These are phyloP conservation scores for Scrobipalpa atriplicella DNA, from an alignment of 2,888 invertebrate species.

Conservation along the genomic window DNA sequence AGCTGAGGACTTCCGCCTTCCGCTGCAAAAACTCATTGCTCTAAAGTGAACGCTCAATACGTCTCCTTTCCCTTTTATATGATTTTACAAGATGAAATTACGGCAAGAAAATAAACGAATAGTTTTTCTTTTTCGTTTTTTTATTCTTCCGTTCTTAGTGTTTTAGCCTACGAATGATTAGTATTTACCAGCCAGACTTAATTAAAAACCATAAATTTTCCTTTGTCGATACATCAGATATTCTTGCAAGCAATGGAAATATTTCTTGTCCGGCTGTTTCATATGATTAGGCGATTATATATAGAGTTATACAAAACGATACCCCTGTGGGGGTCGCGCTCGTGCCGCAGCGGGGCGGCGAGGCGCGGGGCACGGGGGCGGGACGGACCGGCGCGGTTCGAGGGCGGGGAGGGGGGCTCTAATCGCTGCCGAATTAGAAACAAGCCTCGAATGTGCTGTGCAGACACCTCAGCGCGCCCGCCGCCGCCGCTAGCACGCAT, in stretches of 20 bases:
- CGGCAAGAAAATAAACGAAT: too few relatives aligned
- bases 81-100: not conserved
- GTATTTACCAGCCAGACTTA: not conserved
- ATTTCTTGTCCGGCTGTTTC: not conserved
- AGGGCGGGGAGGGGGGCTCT: not conserved
- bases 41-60: not conserved
- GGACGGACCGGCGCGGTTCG: too few relatives aligned
- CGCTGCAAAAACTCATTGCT: not conserved
- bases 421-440: conserved; percentile 22
- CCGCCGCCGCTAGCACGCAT: not conserved
- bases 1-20: not conserved
- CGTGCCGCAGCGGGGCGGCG: conserved; percentile 5
- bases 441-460: conserved; percentile 11
- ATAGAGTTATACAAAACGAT: conserved; percentile 4
- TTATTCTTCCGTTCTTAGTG: too few relatives aligned
- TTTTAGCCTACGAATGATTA: not conserved
- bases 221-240: not conserved
- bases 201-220: not conserved
- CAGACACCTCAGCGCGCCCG: not conserved
- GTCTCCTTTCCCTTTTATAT: not conserved
- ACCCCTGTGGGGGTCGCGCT: not conserved
- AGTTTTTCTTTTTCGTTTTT: too few relatives aligned
- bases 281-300: conserved; percentile 15
- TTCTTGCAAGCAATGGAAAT: not conserved
- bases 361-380: not conserved